Evolutionary conservation across 2,797 vertebrate species (phyloP).

Genomic region (Bovichtus diacanthus): DNA sequence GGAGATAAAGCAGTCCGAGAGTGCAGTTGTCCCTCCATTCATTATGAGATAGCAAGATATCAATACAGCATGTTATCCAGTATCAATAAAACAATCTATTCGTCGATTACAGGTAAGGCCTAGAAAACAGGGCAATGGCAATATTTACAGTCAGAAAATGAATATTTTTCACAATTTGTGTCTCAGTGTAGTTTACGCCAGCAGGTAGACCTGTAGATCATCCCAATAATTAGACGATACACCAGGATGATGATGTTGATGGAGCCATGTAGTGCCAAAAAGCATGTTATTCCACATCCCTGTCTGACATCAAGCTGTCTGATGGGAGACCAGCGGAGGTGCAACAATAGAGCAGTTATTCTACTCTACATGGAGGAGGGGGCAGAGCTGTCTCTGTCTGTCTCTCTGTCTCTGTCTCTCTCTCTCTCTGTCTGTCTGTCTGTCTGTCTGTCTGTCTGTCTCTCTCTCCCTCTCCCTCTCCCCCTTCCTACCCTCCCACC

Average conservation of each 20-base stretch:
- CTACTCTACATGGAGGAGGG: slow-evolving; percentile 24
- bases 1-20: neutral
- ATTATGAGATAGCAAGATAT: slow-evolving; percentile 21
- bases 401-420: neutral
- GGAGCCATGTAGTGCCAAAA: neutral
- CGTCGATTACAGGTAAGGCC: slow-evolving; percentile 7
- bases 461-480: neutral
- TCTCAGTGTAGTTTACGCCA: neutral
- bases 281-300: slow-evolving; percentile 3
- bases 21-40: neutral
- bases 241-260: neutral
- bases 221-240: neutral
- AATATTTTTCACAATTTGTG: neutral
- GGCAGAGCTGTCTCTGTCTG: slow-evolving; percentile 20
- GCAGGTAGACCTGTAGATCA: neutral
- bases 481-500: neutral
- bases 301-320: slow-evolving; percentile 9
- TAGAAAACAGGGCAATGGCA: neutral
- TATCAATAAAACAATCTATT: slow-evolving; percentile 42
- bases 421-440: neutral
- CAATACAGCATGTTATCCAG: slow-evolving; percentile 1
- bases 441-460: too few relatives aligned
- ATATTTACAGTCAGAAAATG: neutral
- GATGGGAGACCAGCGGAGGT: slow-evolving; percentile 5
- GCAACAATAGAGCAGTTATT: slow-evolving; percentile 4